Base-by-base conservation (phyloP, 2,888 invertebrate species). In the Eustalomyia histrio region DNA sequence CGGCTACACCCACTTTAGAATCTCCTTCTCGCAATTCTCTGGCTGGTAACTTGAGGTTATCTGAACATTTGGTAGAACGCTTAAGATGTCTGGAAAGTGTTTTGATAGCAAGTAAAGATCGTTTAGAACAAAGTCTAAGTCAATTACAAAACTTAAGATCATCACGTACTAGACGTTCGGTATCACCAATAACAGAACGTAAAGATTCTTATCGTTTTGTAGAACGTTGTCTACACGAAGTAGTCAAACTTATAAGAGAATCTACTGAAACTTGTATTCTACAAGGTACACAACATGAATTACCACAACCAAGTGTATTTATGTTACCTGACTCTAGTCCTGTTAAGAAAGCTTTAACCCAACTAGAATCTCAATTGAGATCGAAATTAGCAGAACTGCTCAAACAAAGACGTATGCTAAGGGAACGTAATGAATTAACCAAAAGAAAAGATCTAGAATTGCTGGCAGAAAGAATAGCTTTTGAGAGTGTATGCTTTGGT, bases 381-480 rank as follows among this genome's bases (percentile, higher is more conserved):
- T 92, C 92, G 14, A 96, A 96, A 89, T 91, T 96, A 73, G 91
- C 92, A 61, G 94, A 94, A 85, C 92, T 96, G 85, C 92, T 94
- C 43, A 93, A 93, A 85, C 94, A 93, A 86, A 93, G 95, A 86
- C 93, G 94, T 75, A 92, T 92, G 67, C 90, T 95, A 24, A 92
- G 93, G 83, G 93, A 94, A 86, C 92, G 93, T 12, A 94, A 94
- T 74, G 93, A 94, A 86, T 91, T 95, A 83, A 94, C 95, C 69
- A 93, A 93, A 76, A 92, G 93, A 60, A 93, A 94, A 83, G 94
- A 93, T 87, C 90, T 95, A 83, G 94, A 95, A 86, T 92, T 96
- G 71, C 90, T 95, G 72, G 95, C 96, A 1, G 96, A 96, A 89
- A 94, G 95, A 87, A 92, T 96, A 18, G 95, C 96, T 0, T 96